Evolutionary conservation across 92 coral and sea anemone genomes (phyloP), one percentile per base, ranked within the genome.

Genomic region (Porites divaricata): DNA sequence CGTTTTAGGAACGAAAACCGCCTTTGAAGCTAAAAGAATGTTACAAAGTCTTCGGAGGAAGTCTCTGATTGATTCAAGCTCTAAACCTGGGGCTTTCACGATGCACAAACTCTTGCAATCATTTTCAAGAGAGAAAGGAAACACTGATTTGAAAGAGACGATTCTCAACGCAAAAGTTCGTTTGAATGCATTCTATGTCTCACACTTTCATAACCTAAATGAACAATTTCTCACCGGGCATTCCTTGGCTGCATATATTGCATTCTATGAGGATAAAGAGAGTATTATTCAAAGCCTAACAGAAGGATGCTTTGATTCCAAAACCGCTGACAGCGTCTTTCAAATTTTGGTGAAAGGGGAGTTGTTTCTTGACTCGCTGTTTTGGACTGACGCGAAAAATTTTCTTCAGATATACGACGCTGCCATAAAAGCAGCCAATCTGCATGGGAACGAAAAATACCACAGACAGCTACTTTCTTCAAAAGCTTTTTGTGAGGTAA

Each of bases 41-140:
- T 58, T 83, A 45, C 28, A 73, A 16, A 74, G 52, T 26, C 80
- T 83, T 24, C 68, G 48, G 13, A 83, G 61, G 68, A 83, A 83
- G 64, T 83, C 87, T 10, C 23, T 82, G 11, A 61, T 82, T 17
- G 70, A 72, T 26, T 41, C 51, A 70, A 26, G 41, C 41, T 61
- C 58, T 13, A 14, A 56, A 7, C 16, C 45, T 0, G 51, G 59
- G 41, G 10, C 41, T 11, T 74, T 26, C 83, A 61, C 88, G 61
- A 73, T 84, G 20, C 88, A 84, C 75, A 78, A 70, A 15, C 67
- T 84, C 3, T 19, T 84, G 50, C 61, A 67, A 48, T 76, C 76
- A 26, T 84, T 84, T 54, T 76, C 48, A 8, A 35, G 53, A 41
- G 81, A 72, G 23, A 83, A 19, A 53, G 87, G 86, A 72, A n/a